Conservation (phyloP, 2,113 vertebrate species). For the Ramphastos sulfuratus region DNA sequence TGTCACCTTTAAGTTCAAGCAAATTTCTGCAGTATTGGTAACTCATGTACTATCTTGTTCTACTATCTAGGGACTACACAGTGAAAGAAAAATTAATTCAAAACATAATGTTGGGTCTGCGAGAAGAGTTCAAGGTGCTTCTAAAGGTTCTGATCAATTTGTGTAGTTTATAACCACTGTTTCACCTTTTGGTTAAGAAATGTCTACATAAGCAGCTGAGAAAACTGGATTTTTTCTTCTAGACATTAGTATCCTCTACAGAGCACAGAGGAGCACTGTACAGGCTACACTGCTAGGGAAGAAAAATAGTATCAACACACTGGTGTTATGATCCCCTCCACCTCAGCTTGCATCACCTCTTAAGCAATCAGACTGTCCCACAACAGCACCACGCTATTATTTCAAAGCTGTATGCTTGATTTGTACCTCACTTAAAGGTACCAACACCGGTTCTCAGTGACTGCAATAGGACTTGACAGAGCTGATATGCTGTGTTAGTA, state of each 20-base stretch:
- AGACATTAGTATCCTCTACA: background rate
- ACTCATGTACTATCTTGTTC: background rate
- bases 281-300: accelerated
- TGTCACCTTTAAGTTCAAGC: background rate
- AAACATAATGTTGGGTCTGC: background rate
- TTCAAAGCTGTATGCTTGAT: background rate
- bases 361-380: background rate
- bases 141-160: background rate
- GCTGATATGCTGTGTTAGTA: background rate
- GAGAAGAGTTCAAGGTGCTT: background rate
- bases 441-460: background rate
- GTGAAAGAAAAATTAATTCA: background rate
- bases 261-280: background rate
- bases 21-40: background rate
- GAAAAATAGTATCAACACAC: background rate
- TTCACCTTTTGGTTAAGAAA: background rate
- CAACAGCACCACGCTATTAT: background rate
- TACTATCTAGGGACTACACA: background rate
- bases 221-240: background rate
- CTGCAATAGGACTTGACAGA: background rate
- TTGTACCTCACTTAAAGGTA: background rate
- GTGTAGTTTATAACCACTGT: background rate
- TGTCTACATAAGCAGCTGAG: background rate
- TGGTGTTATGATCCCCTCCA: background rate
- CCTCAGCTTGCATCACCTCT: background rate